These are phyloP conservation scores for Leptopilina clavipes DNA, from an alignment of 1,140 invertebrate genomes.

Conservation along the genomic window DNA sequence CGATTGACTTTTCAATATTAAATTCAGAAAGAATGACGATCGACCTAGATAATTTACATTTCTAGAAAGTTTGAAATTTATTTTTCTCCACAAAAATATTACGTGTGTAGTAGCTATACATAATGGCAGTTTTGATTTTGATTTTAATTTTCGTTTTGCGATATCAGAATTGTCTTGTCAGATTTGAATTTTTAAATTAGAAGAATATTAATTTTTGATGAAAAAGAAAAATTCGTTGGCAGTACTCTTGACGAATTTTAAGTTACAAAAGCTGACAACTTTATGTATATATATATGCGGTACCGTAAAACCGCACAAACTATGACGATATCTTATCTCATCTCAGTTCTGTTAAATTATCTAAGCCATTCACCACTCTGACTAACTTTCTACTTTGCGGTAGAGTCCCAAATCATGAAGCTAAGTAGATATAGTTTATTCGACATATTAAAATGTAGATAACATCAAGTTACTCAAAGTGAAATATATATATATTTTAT, in stretches of 20 bases:
- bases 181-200: not conserved
- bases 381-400: conserved; percentile 19
- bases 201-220: not conserved
- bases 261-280: not conserved
- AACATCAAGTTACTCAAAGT: not conserved
- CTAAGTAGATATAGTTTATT: conserved; percentile 16
- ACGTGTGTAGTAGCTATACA: too few relatives aligned
- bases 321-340: conserved; percentile 30
- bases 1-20: conserved; percentile 31
- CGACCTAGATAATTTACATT: not conserved
- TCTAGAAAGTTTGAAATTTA: not conserved
- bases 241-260: not conserved
- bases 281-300: not conserved
- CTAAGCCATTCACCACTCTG: conserved; percentile 8
- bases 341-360: conserved; percentile 10
- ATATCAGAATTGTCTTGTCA: too few relatives aligned
- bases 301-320: conserved; percentile 22
- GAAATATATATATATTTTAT: not conserved
- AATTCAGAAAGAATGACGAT: conserved; percentile 19
- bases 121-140: too few relatives aligned
- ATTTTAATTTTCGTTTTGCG: too few relatives aligned
- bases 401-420: not conserved
- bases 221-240: not conserved
- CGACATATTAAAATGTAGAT: not conserved
- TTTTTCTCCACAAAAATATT: not conserved